Evolutionary conservation across 2,797 vertebrate species (phyloP), one percentile per base, ranked within the genome.

Genomic region (Gymnocypris eckloni): DNA sequence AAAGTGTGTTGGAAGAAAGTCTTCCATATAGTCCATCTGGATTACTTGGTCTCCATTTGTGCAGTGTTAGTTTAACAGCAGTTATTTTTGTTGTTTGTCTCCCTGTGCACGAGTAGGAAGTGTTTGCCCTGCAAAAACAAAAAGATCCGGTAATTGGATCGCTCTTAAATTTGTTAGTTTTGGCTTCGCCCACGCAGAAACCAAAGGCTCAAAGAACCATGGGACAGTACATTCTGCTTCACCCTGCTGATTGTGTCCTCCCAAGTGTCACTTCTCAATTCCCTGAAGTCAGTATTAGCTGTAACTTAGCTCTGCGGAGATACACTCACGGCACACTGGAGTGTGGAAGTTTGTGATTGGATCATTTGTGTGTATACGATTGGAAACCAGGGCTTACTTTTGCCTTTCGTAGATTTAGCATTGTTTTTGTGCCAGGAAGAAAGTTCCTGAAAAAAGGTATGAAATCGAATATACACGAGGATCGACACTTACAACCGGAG

Each of bases 391-490:
- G 75, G 76, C 64, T 61, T 61, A 59, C 59, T 43, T 71, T 84
- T 66, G 79, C 77, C 83, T 73, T 79, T 33, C 1, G 25, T 82
- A 66, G 80, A 64, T 69, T 10, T 52, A 72, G 54, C 43, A 11
- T 71, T 69, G 73, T 37, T 87, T 87, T 90, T 89, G 88, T 93
- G 89, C 86, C 90, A 88, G 90, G 87, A 91, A 73, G 84, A 85
- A 87, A 81, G 86, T 84, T 87, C n/a, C 59, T 28, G 59, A 81
- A 61, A 86, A 80, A 54, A 71, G 20, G 15, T 16, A 67, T 37
- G 56, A 94, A 91, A 88, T 93, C 90, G 61, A 89, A 64, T 85
- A 59, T 41, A 67, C 75, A 83, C 10, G 43, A 56, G 72, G 59
- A 73, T 84, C 20, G 20, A 67, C 25, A 28, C 59, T 66, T 79